Evolutionary conservation across 2,888 invertebrate genomes (phyloP), one percentile per base, ranked within the genome.

Genomic region (Andrena haemorrhoa): DNA sequence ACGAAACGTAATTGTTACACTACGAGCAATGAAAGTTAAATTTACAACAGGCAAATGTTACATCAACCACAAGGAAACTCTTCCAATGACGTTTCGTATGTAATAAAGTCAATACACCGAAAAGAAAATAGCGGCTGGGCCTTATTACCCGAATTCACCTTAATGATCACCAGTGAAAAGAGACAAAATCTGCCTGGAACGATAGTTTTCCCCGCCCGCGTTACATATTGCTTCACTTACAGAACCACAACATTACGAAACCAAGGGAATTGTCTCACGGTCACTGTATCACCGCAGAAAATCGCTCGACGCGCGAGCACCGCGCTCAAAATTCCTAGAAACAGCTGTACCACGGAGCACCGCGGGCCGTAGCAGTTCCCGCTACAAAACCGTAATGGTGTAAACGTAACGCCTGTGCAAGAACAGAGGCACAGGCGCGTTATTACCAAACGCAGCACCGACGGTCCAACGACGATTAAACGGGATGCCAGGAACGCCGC

Each of bases 291-390:
- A 4, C 35, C 1, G 35, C 26, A 23, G 49, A 60, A n/a, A 64
- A 65, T 60, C 65, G 65, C 60, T 75, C n/a, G 65, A 60, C 58
- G 51, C 75, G 23, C 58, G 23, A 74, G 29, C 10, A 6, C 20
- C 10, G 35, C 12, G 26, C 8, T 33, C 41, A 47, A 63, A 76
- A 60, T 58, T 58, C 41, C 10, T 12, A 56, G 74, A 20, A 74
- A 76, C 64, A 26, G 16, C 31, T n/a, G 12, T 20, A n/a, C 41
- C 10, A 8, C 5, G 47, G 47, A 29, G 56, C 35, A 26, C 16
- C 49, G 31, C 6, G 41, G n/a, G 12, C 47, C 33, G 26, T 41
- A 6, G 12, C 20, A 26, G 56, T 60, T 64, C 29, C 31, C 33
- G 6, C 56, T 12, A 33, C n/a, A 20, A 47, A 77, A 58, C 35